Evolutionary conservation across 2,113 vertebrate species (phyloP).

Genomic region (Ochotona curzoniae): DNA sequence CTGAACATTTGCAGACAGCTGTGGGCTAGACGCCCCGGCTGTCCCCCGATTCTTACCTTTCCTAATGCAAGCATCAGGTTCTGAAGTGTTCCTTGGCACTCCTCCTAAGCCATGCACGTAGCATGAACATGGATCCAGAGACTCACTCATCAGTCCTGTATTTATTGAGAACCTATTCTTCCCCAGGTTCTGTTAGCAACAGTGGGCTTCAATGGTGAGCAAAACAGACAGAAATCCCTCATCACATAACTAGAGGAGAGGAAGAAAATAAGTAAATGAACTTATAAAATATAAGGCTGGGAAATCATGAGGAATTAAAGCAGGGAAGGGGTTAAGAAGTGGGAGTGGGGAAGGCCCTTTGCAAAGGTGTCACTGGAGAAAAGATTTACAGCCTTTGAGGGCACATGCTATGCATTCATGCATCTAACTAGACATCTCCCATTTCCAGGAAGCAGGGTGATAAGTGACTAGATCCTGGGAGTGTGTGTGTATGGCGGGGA

Average conservation of each 20-base stretch:
- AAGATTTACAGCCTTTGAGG: background rate
- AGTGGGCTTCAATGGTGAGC: background rate
- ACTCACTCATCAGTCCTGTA: background rate
- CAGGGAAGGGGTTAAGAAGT: background rate
- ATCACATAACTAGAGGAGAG: background rate
- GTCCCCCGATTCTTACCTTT: background rate
- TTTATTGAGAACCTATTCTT: background rate
- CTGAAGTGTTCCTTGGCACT: background rate
- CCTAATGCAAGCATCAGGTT: background rate
- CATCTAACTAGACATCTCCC: slow-evolving; percentile 3
- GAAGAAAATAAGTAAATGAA: background rate
- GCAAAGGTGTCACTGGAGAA: background rate
- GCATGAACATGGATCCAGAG: background rate
- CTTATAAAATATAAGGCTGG: background rate
- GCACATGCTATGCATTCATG: background rate
- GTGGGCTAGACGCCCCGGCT: background rate
- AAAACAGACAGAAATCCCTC: slow-evolving; percentile 31
- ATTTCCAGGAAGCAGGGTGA: background rate
- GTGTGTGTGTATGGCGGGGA: fast-evolving
- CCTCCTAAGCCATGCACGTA: background rate
- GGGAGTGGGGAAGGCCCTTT: background rate
- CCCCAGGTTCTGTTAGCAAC: background rate
- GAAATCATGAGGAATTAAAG: slow-evolving; percentile 18
- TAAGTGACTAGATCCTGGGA: background rate
- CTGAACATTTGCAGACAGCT: background rate